phyloP scores from a whole-genome alignment of 2,888 invertebrate genomes.

The Brenthis ino region DNA sequence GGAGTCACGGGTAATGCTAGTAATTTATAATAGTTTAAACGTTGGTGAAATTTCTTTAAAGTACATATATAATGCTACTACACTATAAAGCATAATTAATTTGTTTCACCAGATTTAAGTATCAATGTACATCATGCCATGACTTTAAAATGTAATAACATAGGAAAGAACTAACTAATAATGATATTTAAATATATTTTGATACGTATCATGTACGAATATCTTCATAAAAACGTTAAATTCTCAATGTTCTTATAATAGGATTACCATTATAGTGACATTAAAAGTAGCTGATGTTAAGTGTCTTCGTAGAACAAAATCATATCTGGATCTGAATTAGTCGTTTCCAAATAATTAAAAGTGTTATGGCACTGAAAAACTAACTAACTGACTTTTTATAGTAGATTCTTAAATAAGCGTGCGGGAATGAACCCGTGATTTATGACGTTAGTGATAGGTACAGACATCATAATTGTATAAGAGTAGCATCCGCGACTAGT shows the following conservation, averaged over 20 bases:
- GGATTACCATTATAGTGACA: not conserved
- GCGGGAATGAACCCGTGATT: no score
- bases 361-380: no score
- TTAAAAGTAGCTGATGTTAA: not conserved
- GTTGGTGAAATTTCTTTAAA: no score
- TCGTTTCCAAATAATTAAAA: not conserved
- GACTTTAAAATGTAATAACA: constrained; percentile 22
- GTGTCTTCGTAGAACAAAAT: constrained; percentile 13
- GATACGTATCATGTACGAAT: constrained; percentile 28
- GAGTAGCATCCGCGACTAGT: no score
- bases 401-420: no score
- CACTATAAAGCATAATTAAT: not conserved
- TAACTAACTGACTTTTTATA: no score
- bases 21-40: no score
- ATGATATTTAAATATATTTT: constrained; percentile 35
- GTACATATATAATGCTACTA: not conserved
- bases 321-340: not conserved
- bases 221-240: constrained; percentile 11
- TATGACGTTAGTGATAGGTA: no score
- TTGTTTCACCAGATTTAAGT: not conserved
- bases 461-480: no score
- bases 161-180: constrained; percentile 8
- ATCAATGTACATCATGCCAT: constrained; percentile 48
- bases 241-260: constrained; percentile 14
- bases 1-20: no score